Evolutionary conservation across 1,140 invertebrate species (phyloP).

Genomic region (Muscidifurax raptorellus): DNA sequence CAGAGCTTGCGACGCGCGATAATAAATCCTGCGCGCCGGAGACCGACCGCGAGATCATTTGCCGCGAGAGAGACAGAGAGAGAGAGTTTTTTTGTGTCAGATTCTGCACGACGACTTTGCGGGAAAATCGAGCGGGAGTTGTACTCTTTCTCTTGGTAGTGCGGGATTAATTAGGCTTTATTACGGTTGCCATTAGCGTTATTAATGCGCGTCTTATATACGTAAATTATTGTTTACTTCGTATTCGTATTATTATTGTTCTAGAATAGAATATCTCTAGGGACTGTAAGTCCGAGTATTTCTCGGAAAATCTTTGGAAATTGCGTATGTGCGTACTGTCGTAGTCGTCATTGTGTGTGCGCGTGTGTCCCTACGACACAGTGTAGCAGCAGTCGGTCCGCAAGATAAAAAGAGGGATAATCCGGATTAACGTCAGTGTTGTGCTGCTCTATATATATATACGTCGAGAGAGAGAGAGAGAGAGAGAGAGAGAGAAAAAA

Average conservation of each 20-base stretch:
- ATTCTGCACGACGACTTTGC: no score
- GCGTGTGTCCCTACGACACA: neutral
- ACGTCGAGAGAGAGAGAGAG: neutral
- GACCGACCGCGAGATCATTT: conserved; percentile 31
- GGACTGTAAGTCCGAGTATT: neutral
- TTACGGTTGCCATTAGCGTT: conserved; percentile 43
- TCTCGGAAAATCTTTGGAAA: neutral
- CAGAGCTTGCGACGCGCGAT: conserved; percentile 14
- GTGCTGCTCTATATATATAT: neutral
- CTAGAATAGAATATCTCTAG: no score
- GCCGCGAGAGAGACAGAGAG: neutral
- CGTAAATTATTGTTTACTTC: neutral
- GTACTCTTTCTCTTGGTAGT: neutral
- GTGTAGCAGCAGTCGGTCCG: neutral
- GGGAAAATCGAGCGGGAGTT: no score
- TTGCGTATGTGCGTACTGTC: neutral
- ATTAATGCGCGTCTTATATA: conserved; percentile 27
- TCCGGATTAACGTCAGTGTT: conserved; percentile 50
- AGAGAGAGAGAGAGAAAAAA: conserved; percentile 9
- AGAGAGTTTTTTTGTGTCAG: neutral
- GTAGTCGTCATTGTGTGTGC: neutral
- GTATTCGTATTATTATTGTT: neutral
- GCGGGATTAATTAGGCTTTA: conserved; percentile 40
- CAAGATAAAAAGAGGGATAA: conserved; percentile 51
- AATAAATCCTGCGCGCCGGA: conserved; percentile 39